Percentiles rank a stretch among this genome's conserved stretches.
These are phyloP conservation scores for Cremastinae sp. DNA, from an alignment of 2,888 invertebrate species.

Conservation along the genomic window DNA sequence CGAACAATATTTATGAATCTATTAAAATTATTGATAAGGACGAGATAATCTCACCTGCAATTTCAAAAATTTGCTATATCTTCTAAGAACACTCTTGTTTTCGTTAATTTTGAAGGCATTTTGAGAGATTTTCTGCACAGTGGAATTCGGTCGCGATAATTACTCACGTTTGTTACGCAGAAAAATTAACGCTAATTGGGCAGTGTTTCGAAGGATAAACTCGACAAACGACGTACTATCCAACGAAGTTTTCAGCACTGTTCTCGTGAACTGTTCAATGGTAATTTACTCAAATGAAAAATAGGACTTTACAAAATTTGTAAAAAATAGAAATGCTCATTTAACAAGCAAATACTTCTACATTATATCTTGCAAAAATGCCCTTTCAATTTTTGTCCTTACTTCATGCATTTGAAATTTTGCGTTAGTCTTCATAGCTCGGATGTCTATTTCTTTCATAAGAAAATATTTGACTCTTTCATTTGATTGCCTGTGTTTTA, in stretches of 20 bases:
- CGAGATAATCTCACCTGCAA: conserved; percentile 1
- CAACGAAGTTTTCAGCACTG: no score
- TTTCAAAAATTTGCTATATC: conserved; percentile 32
- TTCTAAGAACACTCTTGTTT: conserved; percentile 29
- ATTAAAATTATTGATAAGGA: not conserved
- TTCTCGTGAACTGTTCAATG: conserved; percentile 1
- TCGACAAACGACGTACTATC: no score
- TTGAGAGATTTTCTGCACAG: conserved; percentile 20
- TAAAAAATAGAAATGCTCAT: no score
- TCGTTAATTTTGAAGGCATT: conserved; percentile 28
- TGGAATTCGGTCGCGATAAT: not conserved
- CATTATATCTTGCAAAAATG: no score
- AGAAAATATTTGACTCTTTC: conserved; percentile 5
- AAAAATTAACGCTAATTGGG: not conserved
- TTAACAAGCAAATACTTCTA: no score
- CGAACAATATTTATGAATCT: conserved; percentile 26
- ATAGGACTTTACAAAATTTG: conserved; percentile 16
- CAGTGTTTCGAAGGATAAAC: not conserved
- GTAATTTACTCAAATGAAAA: no score
- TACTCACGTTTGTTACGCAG: not conserved
- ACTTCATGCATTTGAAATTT: no score
- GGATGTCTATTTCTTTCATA: not conserved
- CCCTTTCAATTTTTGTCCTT: no score
- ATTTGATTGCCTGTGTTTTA: conserved; percentile 2
- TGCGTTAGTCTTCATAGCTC: not conserved